Evolutionary conservation across 2,797 vertebrate species (phyloP), one percentile per base, ranked within the genome.

Genomic region (Ispidina picta): DNA sequence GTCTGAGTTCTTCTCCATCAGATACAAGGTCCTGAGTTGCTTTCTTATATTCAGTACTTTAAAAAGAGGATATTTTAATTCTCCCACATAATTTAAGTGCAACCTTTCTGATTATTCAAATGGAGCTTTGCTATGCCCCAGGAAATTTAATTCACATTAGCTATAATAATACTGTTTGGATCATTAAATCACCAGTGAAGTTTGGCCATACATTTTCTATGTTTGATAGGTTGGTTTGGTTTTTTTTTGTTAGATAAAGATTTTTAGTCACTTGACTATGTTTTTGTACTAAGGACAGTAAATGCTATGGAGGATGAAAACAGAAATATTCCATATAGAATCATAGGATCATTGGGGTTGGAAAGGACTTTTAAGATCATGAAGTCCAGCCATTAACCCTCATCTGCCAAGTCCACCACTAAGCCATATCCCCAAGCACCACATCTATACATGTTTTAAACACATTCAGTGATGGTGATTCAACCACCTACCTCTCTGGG

Each of bases 1-100:
- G 96, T 86, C 96, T 97, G 94, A 96, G 97, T 62, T 94, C 97
- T 93, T 98, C 98, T 94, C 96, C 98, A 92, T 97, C 98, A 59
- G 98, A 99, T 91, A 97, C 97, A 98, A 99, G 99, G 99, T 99
- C 93, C 96, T 97, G 86, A 92, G 35, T 94, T 96, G 91, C 62
- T 89, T 96, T 96, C 95, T 94, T n/a, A 5, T 71, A 23, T 89
- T 86, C 55, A 37, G 7, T 89, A 35, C 17, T 90, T 71, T 41
- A 44, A 66, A 72, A 71, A 56, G 11, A 70, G 20, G 7, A 4
- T 33, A 10, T 69, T 63, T 93, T 81, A 70, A 85, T 92, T 89
- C 26, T 82, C 46, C 69, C 89, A 52, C 89, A 52, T 92, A 35
- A 83, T 60, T 62, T n/a, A 71, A 79, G 49, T 73, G 15, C 7